phyloP scores from a whole-genome alignment of 1,140 invertebrate species.

The Drosophila nannoptera region DNA sequence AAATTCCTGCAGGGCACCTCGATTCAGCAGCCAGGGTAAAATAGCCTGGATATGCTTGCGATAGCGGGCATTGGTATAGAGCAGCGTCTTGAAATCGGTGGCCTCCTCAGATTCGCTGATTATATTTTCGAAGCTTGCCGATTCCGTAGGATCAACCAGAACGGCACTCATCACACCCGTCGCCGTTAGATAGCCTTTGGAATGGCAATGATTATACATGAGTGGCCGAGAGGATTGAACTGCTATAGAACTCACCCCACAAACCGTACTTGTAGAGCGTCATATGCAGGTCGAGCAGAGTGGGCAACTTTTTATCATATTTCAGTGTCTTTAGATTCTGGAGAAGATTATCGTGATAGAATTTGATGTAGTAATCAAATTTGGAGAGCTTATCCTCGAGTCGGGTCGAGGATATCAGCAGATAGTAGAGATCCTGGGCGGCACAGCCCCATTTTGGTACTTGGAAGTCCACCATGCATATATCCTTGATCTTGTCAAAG shows the following conservation, averaged over 20 bases:
- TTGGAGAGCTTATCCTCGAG: constrained; percentile 63
- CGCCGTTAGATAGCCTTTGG: constrained; percentile 46
- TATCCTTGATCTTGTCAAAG: constrained; percentile 69
- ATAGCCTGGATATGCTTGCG: constrained; percentile 54
- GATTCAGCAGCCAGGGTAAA: constrained; percentile 51
- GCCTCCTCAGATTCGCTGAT: constrained; percentile 46
- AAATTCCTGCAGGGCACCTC: constrained; percentile 2
- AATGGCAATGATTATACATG: neutral
- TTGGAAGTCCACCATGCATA: constrained; percentile 62
- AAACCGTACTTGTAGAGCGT: constrained; percentile 43
- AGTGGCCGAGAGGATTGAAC: neutral
- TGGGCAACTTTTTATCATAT: constrained; percentile 53
- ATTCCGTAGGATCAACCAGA: constrained; percentile 61
- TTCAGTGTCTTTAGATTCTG: constrained; percentile 62
- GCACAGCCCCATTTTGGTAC: constrained; percentile 56
- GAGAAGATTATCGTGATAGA: constrained; percentile 60
- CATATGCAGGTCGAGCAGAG: constrained; percentile 51
- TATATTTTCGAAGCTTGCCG: constrained; percentile 63
- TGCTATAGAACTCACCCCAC: constrained; percentile 45
- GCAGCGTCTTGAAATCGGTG: constrained; percentile 53
- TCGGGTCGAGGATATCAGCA: constrained; percentile 60
- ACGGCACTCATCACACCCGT: constrained; percentile 67
- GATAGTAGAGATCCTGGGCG: constrained; percentile 61
- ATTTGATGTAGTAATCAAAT: constrained; percentile 68
- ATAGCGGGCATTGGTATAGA: constrained; percentile 61